Conservation (phyloP, 2,888 invertebrate genomes). For the Anticlea derivata region DNA sequence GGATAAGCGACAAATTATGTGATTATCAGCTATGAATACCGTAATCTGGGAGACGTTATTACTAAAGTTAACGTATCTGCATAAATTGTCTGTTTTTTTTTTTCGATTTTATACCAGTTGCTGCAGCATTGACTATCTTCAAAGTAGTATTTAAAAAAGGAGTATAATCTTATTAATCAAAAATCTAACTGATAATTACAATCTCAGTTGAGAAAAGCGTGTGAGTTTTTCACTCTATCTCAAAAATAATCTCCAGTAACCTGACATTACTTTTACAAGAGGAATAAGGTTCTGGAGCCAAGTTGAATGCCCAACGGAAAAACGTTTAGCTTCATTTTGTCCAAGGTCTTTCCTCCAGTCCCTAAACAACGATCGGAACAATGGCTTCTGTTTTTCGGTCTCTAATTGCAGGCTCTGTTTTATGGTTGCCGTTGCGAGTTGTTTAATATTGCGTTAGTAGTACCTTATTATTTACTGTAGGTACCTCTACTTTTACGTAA, state of each 20-base stretch:
- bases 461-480: background rate
- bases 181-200: too few relatives aligned
- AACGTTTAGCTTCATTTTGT: constrained; percentile 18
- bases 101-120: too few relatives aligned
- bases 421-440: constrained; percentile 27
- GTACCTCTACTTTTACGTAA: constrained; percentile 7
- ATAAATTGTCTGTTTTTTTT: too few relatives aligned
- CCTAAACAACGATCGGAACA: constrained; percentile 29
- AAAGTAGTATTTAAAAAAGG: too few relatives aligned
- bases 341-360: constrained; percentile 19
- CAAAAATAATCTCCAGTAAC: too few relatives aligned
- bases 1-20: constrained; percentile 8
- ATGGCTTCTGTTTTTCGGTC: constrained; percentile 34
- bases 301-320: constrained; percentile 18
- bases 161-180: too few relatives aligned
- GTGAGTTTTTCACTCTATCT: too few relatives aligned
- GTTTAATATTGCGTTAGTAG: constrained; percentile 18
- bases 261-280: background rate
- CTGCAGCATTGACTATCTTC: too few relatives aligned
- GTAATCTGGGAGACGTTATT: constrained; percentile 3
- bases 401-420: constrained; percentile 30
- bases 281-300: background rate
- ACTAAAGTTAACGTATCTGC: too few relatives aligned
- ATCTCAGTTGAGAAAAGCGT: too few relatives aligned
- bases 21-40: constrained; percentile 11